Percentiles rank a stretch among this genome's conserved stretches.
Evolutionary conservation across 2,797 vertebrate genomes (phyloP).

Genomic region (Bradypodion ventrale): DNA sequence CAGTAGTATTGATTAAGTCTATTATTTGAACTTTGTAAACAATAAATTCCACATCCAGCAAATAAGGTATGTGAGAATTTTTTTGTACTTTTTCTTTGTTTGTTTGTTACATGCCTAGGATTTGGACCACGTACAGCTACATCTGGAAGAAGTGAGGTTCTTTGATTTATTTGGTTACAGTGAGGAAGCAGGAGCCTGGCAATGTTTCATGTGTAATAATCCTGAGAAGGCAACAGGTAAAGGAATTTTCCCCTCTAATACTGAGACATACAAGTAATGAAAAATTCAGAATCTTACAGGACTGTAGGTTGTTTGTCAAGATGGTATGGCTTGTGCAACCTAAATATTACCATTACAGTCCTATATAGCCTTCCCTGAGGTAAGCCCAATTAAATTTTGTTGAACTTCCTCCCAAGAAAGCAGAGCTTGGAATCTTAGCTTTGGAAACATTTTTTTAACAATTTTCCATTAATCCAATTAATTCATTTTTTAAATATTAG

Average conservation of each 20-base stretch:
- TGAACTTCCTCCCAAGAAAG: background rate
- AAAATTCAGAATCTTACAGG: background rate
- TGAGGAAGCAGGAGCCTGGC: slow-evolving; percentile 86
- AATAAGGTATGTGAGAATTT: background rate
- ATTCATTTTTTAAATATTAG: too few relatives aligned
- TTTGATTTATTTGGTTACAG: slow-evolving; percentile 95
- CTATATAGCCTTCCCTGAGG: background rate
- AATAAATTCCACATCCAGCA: background rate
- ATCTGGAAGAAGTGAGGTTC: slow-evolving; percentile 94
- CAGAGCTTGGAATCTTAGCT: too few relatives aligned
- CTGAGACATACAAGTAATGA: background rate
- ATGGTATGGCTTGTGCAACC: background rate
- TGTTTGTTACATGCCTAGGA: slow-evolving; percentile 77
- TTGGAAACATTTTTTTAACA: too few relatives aligned
- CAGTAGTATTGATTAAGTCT: background rate
- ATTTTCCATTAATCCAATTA: too few relatives aligned
- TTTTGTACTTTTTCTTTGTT: slow-evolving; percentile 10
- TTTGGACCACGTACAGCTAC: slow-evolving; percentile 86
- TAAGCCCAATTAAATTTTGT: background rate
- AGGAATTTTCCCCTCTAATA: background rate
- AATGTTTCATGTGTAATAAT: slow-evolving; percentile 98
- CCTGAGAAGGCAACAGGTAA: slow-evolving; percentile 92
- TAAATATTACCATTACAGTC: background rate
- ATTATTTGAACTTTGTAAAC: background rate
- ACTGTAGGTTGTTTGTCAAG: rapidly evolving